Percentiles rank a stretch among this genome's conserved stretches.
These are phyloP conservation scores for Tympanuchus pallidicinctus DNA, from an alignment of 2,113 vertebrate genomes.

Conservation along the genomic window DNA sequence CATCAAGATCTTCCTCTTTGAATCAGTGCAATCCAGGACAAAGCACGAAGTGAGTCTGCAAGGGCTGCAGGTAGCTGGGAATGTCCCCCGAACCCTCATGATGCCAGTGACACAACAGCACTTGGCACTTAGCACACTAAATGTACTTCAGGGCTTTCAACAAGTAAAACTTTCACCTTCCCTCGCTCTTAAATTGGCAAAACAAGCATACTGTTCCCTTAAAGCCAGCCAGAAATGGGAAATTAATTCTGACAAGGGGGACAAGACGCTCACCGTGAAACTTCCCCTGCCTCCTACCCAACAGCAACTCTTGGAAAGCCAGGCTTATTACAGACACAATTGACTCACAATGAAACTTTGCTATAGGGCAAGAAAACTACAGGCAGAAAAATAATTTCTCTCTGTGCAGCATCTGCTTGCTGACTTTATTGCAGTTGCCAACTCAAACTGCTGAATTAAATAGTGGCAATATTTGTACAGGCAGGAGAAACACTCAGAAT, in stretches of 20 bases:
- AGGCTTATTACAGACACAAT: constrained; percentile 25
- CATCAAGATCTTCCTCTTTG: not conserved
- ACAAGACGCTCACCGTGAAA: not conserved
- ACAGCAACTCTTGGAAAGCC: not conserved
- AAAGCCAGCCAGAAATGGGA: constrained; percentile 2
- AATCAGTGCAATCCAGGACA: not conserved
- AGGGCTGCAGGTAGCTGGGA: not conserved
- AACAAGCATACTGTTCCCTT: not conserved
- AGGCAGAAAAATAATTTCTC: not conserved
- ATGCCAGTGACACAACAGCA: not conserved
- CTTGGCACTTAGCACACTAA: not conserved
- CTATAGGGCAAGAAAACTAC: constrained; percentile 54
- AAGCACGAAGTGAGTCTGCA: not conserved
- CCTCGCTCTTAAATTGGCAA: not conserved
- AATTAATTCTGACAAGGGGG: constrained; percentile 24
- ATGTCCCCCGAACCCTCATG: not conserved
- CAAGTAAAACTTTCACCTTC: not conserved
- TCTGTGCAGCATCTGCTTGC: constrained; percentile 27
- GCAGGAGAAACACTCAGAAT: not conserved
- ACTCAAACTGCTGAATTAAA: constrained; percentile 20
- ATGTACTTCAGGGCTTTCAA: not conserved
- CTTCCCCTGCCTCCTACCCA: not conserved
- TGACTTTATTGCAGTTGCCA: constrained; percentile 38
- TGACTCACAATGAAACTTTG: constrained; percentile 19
- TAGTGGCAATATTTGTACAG: not conserved